phyloP scores from a whole-genome alignment of 2,888 invertebrate species.

The Drosophila birchii region DNA sequence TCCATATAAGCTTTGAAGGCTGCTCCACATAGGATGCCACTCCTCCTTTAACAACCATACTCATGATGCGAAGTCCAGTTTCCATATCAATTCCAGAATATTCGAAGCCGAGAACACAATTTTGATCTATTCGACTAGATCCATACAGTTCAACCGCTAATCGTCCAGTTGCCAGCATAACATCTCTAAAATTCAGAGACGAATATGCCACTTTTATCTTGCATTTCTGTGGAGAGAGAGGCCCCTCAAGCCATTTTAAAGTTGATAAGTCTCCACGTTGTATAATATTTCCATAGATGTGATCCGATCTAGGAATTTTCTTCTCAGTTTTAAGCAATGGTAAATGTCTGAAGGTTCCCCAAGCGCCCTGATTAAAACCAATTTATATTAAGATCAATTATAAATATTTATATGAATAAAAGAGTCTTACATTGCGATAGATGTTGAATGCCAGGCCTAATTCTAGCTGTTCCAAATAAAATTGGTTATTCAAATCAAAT shows the following conservation, averaged over 20 bases:
- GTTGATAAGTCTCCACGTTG: slow-evolving; percentile 94
- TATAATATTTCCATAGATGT: slow-evolving; percentile 91
- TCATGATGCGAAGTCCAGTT: slow-evolving; percentile 88
- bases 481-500: slow-evolving; percentile 88
- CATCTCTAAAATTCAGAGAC: slow-evolving; percentile 96
- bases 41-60: slow-evolving; percentile 86
- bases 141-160: slow-evolving; percentile 93
- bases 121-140: slow-evolving; percentile 87
- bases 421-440: slow-evolving; percentile 85
- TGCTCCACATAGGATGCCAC: slow-evolving; percentile 85
- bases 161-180: slow-evolving; percentile 97
- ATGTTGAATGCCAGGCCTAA: slow-evolving; percentile 93
- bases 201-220: slow-evolving; percentile 87
- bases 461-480: slow-evolving; percentile 88
- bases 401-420: background rate
- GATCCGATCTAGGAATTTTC: slow-evolving; percentile 85
- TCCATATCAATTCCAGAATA: slow-evolving; percentile 86
- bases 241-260: slow-evolving; percentile 92
- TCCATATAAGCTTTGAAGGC: slow-evolving; percentile 86
- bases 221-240: slow-evolving; percentile 86
- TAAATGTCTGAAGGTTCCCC: slow-evolving; percentile 95
- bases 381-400: background rate
- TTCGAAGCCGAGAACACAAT: slow-evolving; percentile 89
- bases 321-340: slow-evolving; percentile 85
- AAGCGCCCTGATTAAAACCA: slow-evolving; percentile 75